Base-by-base conservation (phyloP, 1,140 invertebrate species). In the Oreohelix idahoensis region DNA sequence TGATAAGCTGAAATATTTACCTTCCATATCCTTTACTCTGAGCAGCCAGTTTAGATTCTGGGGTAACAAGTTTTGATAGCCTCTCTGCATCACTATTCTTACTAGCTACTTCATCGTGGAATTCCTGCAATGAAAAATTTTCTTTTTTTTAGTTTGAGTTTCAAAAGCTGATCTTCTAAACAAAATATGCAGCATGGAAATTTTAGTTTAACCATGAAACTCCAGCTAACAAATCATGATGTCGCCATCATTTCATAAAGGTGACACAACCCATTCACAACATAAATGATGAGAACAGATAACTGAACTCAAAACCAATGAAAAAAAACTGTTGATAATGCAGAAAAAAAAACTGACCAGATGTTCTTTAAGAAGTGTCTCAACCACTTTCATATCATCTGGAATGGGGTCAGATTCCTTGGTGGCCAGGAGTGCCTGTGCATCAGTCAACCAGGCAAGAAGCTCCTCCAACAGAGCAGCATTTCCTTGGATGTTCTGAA, bases 321-420 rank as follows among this genome's bases (percentile, higher is more conserved):
- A 58, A 58, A 26, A 58, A 58, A 58, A 58, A 58, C 51, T 15
- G 8, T 49, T 49, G 20, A 58, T 58, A 58, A 58, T 58, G 51
- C 15, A 15, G 2, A 20, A 35, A 20, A 49, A 26, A 10, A 38
- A 38, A 85, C 89, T 82, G 80, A 92, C 91, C 79, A 87, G 73
- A 85, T 93, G 92, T 84, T 93, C 91, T 76, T 90, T 92, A 71
- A 90, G 86, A 38, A 93, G 87, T 15, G 88, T 87, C 49, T 93
- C 92, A 0, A 92, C 90, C 26, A 91, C 90, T 58, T 89, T 88
- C 1, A 93, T 83, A 84, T 92, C 90, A 70, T 93, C 90, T 0
- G 98, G 97, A 69, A 99, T 92, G 1, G 96, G 95, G 93, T 98
- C 97, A n/a, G 96, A 94, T 94, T 98, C 97, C 81, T 97, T 93